Percentiles rank a stretch among this genome's conserved stretches.
Conservation (phyloP, 2,113 vertebrate genomes). For the Enhydra lutris region DNA sequence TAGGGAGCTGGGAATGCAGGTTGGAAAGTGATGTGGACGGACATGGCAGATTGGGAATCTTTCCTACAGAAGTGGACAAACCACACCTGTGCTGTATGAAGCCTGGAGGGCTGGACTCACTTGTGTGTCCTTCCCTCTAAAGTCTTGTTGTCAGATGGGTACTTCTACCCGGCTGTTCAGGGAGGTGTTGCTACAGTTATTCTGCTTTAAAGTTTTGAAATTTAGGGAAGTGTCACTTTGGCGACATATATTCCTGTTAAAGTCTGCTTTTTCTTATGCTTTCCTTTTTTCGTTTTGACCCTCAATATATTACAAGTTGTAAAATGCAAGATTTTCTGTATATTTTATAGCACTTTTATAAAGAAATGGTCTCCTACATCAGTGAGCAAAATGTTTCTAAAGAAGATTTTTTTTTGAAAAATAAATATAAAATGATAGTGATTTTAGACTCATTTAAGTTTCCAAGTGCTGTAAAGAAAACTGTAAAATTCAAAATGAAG, state of each 20-base stretch:
- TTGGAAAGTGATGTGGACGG: rapidly evolving
- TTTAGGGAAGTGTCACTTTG: background rate
- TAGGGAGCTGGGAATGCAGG: too few relatives aligned
- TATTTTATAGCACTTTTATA: slow-evolving; percentile 20
- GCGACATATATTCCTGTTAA: background rate
- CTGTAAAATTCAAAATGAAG: slow-evolving; percentile 71
- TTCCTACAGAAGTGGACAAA: background rate
- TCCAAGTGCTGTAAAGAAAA: slow-evolving; percentile 62
- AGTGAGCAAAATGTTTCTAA: slow-evolving; percentile 49
- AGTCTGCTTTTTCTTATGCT: background rate
- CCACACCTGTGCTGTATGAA: rapidly evolving
- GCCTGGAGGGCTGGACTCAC: background rate
- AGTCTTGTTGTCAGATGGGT: background rate
- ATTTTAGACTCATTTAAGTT: slow-evolving; percentile 64
- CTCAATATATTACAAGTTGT: background rate
- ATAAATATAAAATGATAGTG: slow-evolving; percentile 66
- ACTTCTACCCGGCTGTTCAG: too few relatives aligned
- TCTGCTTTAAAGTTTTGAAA: background rate
- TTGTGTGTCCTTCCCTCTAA: background rate
- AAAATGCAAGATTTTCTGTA: background rate
- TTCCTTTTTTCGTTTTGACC: background rate
- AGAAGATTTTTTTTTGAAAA: slow-evolving; percentile 32
- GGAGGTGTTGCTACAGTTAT: background rate
- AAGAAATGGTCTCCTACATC: slow-evolving; percentile 27
- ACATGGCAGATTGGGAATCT: rapidly evolving